Evolutionary conservation across 2,888 invertebrate genomes (phyloP).

Genomic region (Arge pagana): DNA sequence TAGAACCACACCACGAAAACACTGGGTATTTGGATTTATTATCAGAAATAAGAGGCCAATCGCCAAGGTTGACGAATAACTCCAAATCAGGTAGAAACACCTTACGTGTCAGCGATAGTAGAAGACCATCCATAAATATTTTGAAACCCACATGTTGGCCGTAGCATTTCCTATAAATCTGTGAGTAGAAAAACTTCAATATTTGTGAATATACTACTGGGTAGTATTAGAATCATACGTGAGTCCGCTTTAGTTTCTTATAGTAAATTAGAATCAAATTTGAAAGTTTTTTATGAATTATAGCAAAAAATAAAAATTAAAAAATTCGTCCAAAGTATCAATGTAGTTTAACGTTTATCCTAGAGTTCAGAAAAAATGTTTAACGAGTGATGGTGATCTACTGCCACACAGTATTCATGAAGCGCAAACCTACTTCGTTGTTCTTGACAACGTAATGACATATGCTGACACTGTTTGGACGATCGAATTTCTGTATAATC

Average conservation of each 20-base stretch:
- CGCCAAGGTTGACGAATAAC: slow-evolving; percentile 90
- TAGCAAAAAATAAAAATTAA: too few species aligned
- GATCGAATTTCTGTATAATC: slow-evolving; percentile 73
- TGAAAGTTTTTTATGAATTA: too few species aligned
- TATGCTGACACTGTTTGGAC: slow-evolving; percentile 80
- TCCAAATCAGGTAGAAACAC: slow-evolving; percentile 83
- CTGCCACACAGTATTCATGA: background rate
- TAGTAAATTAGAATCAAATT: too few species aligned
- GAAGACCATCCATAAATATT: slow-evolving; percentile 89
- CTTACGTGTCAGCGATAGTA: slow-evolving; percentile 82
- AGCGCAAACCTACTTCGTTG: slow-evolving; percentile 62
- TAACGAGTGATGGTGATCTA: background rate
- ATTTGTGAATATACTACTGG: too few species aligned
- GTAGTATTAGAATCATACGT: slow-evolving; percentile 5
- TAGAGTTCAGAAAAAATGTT: too few species aligned
- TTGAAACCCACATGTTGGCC: slow-evolving; percentile 95
- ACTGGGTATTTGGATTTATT: slow-evolving; percentile 71
- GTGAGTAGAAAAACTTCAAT: slow-evolving; percentile 19
- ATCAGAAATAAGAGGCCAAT: slow-evolving; percentile 83
- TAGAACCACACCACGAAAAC: slow-evolving; percentile 96
- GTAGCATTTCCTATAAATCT: slow-evolving; percentile 85
- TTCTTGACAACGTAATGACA: slow-evolving; percentile 87
- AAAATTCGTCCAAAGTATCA: too few species aligned
- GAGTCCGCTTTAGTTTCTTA: too few species aligned
- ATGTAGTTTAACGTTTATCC: too few species aligned